A percentile compares a stretch with the other conserved stretches of the same genome.
phyloP scores from a whole-genome alignment of 2,888 invertebrate genomes.

The Atherix ibis region DNA sequence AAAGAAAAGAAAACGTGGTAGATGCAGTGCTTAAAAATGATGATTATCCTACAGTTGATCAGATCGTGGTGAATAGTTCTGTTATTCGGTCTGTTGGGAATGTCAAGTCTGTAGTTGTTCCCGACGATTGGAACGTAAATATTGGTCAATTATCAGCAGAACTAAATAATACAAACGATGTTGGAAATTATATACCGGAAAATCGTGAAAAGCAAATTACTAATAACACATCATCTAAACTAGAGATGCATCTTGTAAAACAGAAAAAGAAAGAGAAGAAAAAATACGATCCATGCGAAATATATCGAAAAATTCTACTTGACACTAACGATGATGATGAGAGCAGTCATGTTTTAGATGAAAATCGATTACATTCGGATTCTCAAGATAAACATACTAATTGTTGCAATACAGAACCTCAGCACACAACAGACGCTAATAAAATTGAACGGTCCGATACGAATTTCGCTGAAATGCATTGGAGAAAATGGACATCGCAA shows the following conservation, averaged over 20 bases:
- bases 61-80: conserved; percentile 19
- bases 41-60: background rate
- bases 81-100: conserved; percentile 29
- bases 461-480: conserved; percentile 33
- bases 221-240: background rate
- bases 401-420: conserved; percentile 8
- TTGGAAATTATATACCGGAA: too few species aligned
- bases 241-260: background rate
- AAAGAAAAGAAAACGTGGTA: background rate
- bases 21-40: background rate
- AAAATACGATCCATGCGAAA: conserved; percentile 20
- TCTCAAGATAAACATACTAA: conserved; percentile 8
- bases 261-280: conserved; percentile 14
- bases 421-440: conserved; percentile 7
- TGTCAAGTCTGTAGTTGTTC: conserved; percentile 21
- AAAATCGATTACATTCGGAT: conserved; percentile 10
- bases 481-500: conserved; percentile 34
- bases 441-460: conserved; percentile 11
- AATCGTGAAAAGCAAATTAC: too few species aligned
- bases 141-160: background rate
- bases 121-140: conserved; percentile 8
- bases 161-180: background rate
- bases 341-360: background rate
- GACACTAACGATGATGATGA: conserved; percentile 14
- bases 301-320: conserved; percentile 21